Conservation (phyloP, 2,888 invertebrate species). For the Eristalinus sepulchralis region DNA sequence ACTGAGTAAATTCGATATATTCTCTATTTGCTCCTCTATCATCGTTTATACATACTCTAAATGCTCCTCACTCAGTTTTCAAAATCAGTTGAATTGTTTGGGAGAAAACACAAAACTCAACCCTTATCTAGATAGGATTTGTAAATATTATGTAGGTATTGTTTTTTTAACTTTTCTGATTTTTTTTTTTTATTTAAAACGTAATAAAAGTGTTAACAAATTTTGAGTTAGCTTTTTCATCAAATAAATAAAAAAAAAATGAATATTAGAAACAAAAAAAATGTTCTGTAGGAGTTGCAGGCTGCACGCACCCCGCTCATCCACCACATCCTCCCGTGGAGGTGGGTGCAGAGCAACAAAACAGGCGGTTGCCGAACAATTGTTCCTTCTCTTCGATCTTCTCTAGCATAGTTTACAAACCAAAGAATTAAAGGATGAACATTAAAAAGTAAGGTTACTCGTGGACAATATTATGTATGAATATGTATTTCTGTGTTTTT, state of each 20-base stretch:
- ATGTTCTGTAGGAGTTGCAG: constrained; percentile 37
- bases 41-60: constrained; percentile 10
- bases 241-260: constrained; percentile 59
- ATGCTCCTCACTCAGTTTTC: constrained; percentile 41
- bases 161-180: neutral
- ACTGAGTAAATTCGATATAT: neutral
- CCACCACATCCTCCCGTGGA: neutral
- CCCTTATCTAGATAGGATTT: constrained; percentile 34
- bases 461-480: constrained; percentile 32
- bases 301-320: neutral
- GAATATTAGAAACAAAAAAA: constrained; percentile 31
- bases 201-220: constrained; percentile 64
- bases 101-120: constrained; percentile 46
- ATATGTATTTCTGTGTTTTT: constrained; percentile 13
- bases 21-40: neutral
- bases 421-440: constrained; percentile 38
- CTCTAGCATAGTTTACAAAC: constrained; percentile 16
- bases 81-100: constrained; percentile 10
- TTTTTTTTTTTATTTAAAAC: constrained; percentile 55
- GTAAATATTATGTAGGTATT: constrained; percentile 20
- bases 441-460: constrained; percentile 31
- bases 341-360: constrained; percentile 28
- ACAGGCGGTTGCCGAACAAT: constrained; percentile 44
- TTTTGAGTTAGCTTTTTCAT: constrained; percentile 56
- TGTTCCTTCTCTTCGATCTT: constrained; percentile 4